Evolutionary conservation across 2,113 vertebrate genomes (phyloP).

Genomic region (Neodon shergylaensis): DNA sequence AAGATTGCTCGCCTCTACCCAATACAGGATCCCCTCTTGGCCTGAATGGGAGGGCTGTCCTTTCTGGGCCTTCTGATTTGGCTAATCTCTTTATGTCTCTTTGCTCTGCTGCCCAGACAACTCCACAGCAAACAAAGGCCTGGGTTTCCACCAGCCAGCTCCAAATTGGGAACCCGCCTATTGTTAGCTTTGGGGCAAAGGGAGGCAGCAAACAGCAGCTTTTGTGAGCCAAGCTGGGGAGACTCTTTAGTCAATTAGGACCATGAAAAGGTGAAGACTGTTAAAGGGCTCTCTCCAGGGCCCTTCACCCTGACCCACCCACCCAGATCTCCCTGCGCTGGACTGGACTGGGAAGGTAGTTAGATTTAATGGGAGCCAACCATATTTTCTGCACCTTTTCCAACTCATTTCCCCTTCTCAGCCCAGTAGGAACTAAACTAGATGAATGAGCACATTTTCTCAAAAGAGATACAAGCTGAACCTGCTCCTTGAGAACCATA

Average conservation of each 20-base stretch:
- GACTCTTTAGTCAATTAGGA: slow-evolving; percentile 77
- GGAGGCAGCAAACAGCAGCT: slow-evolving; percentile 73
- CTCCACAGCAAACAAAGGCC: slow-evolving; percentile 77
- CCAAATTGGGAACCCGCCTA: slow-evolving; percentile 79
- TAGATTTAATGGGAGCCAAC: slow-evolving; percentile 56
- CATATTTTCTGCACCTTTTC: slow-evolving; percentile 37
- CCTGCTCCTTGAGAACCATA: not conserved
- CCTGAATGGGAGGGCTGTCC: not conserved
- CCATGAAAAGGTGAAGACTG: slow-evolving; percentile 74
- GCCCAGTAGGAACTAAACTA: slow-evolving; percentile 52
- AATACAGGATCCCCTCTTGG: not conserved
- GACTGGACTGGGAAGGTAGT: not conserved
- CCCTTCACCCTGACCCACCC: slow-evolving; percentile 58
- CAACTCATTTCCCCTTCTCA: not conserved
- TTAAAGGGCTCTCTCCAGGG: slow-evolving; percentile 63
- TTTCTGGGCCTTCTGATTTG: slow-evolving; percentile 67
- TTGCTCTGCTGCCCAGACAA: slow-evolving; percentile 80
- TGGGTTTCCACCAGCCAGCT: slow-evolving; percentile 67
- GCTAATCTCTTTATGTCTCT: slow-evolving; percentile 81
- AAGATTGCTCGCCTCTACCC: not conserved
- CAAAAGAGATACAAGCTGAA: slow-evolving; percentile 49
- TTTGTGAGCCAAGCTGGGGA: slow-evolving; percentile 66
- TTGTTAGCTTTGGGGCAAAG: slow-evolving; percentile 80
- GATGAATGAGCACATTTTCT: slow-evolving; percentile 57
- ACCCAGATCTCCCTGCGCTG: slow-evolving; percentile 50